Percentiles rank a stretch among this genome's conserved stretches.
Evolutionary conservation across 1,140 invertebrate genomes (phyloP).

Genomic region (Solenopsis fugax): DNA sequence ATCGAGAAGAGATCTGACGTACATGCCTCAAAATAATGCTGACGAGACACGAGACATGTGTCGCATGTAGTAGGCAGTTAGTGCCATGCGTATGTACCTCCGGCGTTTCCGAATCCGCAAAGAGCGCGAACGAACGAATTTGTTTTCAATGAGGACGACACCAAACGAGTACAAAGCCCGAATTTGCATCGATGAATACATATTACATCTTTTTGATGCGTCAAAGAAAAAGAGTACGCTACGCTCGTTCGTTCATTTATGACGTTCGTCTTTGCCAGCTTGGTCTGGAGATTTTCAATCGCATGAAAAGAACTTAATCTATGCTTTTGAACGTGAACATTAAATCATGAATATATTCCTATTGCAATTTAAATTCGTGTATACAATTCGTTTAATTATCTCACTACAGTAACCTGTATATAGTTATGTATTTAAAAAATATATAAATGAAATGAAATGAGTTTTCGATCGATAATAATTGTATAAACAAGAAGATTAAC

Average conservation of each 20-base stretch:
- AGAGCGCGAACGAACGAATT: background rate
- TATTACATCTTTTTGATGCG: background rate
- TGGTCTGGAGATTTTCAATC: background rate
- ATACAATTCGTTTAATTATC: background rate
- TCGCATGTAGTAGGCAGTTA: no score
- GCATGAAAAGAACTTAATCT: background rate
- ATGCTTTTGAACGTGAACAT: background rate
- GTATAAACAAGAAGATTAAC: background rate
- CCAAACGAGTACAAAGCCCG: background rate
- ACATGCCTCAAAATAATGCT: constrained; percentile 2
- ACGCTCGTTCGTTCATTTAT: background rate
- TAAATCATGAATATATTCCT: background rate
- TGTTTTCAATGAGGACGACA: background rate
- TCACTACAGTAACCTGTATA: background rate
- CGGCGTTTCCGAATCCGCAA: background rate
- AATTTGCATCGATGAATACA: background rate
- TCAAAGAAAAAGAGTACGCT: background rate
- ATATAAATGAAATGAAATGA: background rate
- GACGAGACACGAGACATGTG: background rate
- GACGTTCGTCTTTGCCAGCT: background rate
- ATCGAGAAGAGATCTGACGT: constrained; percentile 17
- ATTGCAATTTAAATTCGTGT: background rate
- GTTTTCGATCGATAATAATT: background rate
- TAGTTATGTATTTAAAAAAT: background rate
- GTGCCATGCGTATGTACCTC: no score